These are phyloP conservation scores for Hypolimnas misippus DNA, from an alignment of 2,888 invertebrate genomes.

Conservation along the genomic window DNA sequence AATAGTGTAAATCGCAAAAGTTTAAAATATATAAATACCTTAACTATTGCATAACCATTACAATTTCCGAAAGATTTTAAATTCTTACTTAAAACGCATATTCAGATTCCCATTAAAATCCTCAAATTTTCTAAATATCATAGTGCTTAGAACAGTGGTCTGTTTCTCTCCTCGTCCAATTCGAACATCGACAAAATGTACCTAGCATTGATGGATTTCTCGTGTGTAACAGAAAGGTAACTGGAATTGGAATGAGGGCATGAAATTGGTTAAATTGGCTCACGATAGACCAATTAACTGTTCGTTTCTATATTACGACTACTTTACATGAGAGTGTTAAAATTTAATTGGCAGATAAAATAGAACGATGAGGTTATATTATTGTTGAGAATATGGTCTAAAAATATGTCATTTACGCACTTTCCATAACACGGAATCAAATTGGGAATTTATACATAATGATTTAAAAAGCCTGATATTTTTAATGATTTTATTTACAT, in stretches of 20 bases:
- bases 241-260: conserved; percentile 35
- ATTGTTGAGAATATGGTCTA: not conserved
- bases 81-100: too few species aligned
- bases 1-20: too few species aligned
- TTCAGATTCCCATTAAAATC: too few species aligned
- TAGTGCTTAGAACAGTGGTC: conserved; percentile 3
- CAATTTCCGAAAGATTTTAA: too few species aligned
- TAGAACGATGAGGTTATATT: not conserved
- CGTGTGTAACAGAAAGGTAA: conserved; percentile 51
- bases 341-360: not conserved
- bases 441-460: too few species aligned
- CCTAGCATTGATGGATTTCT: conserved; percentile 60
- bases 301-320: not conserved
- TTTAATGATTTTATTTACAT: too few species aligned
- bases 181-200: conserved; percentile 56
- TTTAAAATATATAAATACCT: too few species aligned
- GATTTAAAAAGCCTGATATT: too few species aligned
- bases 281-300: conserved; percentile 21
- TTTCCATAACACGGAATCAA: too few species aligned
- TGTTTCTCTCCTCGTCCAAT: conserved; percentile 20
- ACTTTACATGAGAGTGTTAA: not conserved
- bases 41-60: too few species aligned
- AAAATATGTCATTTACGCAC: too few species aligned
- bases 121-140: not conserved
- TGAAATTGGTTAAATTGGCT: conserved; percentile 24